Conservation (phyloP, 1,140 invertebrate genomes). For the Drosophila obscura region DNA sequence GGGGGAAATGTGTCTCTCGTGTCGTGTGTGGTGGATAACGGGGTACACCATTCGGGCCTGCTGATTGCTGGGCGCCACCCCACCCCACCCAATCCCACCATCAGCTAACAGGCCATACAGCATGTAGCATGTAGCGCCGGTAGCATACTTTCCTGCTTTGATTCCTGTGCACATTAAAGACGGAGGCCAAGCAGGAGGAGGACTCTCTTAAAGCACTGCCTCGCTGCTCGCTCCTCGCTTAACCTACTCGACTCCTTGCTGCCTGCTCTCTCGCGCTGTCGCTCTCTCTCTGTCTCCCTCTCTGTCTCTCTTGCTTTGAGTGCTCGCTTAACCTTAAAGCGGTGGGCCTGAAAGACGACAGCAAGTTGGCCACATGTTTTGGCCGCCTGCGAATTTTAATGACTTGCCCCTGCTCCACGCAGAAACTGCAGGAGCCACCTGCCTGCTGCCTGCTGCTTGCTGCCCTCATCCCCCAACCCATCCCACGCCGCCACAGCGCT, state of each 20-base stretch:
- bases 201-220: no score
- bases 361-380: constrained; percentile 60
- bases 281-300: constrained; percentile 27
- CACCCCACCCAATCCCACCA: not conserved
- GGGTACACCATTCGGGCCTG: constrained; percentile 29
- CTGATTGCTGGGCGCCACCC: constrained; percentile 12
- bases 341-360: constrained; percentile 8
- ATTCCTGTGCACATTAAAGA: constrained; percentile 59
- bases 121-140: constrained; percentile 29
- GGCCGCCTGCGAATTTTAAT: constrained; percentile 73
- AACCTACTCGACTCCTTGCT: no score
- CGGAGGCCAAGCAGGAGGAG: not conserved
- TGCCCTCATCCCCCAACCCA: not conserved
- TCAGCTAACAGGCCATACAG: constrained; percentile 1
- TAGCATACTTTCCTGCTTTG: constrained; percentile 75
- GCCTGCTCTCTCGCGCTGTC: no score
- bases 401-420: constrained; percentile 36
- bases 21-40: no score
- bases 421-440: constrained; percentile 20
- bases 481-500: not conserved
- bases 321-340: constrained; percentile 60
- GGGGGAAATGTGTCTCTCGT: not conserved
- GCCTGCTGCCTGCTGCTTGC: not conserved
- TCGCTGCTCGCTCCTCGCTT: no score
- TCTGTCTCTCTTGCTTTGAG: constrained; percentile 19